A percentile compares a stretch with the other conserved stretches of the same genome.
These are phyloP conservation scores for Phymastichus coffea DNA, from an alignment of 1,140 invertebrate genomes.

Conservation along the genomic window DNA sequence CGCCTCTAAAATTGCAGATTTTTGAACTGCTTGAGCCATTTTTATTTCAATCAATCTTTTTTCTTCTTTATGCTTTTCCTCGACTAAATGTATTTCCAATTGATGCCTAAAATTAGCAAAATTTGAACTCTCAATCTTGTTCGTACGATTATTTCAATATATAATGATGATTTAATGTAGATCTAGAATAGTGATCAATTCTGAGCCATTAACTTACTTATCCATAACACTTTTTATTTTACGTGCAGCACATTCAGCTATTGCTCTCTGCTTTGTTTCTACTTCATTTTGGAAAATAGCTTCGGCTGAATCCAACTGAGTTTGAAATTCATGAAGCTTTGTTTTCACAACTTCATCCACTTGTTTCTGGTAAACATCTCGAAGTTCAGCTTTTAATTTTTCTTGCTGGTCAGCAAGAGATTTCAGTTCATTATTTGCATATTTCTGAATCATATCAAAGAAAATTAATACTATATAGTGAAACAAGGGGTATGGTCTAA, in stretches of 20 bases:
- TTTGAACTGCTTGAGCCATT: conserved; percentile 66
- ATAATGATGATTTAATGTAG: not conserved
- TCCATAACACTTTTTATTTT: conserved; percentile 73
- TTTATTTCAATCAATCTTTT: conserved; percentile 68
- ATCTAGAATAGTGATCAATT: not conserved
- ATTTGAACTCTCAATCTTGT: not conserved
- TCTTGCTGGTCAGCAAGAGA: conserved; percentile 62
- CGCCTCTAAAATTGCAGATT: conserved; percentile 63
- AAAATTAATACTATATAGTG: not conserved
- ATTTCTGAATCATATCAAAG: conserved; percentile 52
- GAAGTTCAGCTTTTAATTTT: conserved; percentile 65
- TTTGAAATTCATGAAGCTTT: conserved; percentile 77
- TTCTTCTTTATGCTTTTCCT: conserved; percentile 76
- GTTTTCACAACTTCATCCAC: conserved; percentile 72
- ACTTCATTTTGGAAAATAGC: conserved; percentile 64
- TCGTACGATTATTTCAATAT: not conserved
- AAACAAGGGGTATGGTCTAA: too few relatives aligned
- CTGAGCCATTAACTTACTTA: conserved; percentile 59
- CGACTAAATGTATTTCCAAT: conserved; percentile 71
- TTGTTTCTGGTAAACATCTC: conserved; percentile 76
- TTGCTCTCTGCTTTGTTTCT: conserved; percentile 64
- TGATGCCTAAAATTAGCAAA: conserved; percentile 61
- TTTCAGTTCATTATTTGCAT: conserved; percentile 59
- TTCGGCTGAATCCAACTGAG: conserved; percentile 69
- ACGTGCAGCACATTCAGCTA: conserved; percentile 68